Base-by-base conservation (phyloP, 2,113 vertebrate genomes). In the Dermatemys mawii region DNA sequence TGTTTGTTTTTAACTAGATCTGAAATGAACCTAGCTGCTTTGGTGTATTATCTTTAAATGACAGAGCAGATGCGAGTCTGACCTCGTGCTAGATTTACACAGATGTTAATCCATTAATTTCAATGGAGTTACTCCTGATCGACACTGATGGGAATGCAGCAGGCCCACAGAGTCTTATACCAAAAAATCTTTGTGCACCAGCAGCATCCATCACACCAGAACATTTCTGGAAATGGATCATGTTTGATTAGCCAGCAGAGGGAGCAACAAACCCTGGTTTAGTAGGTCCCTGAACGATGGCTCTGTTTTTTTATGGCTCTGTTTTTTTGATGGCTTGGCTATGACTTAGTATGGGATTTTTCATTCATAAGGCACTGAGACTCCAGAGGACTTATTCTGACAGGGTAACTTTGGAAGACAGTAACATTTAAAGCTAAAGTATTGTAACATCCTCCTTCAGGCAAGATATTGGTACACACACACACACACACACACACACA, bases 1-100 rank as follows among this genome's bases (percentile, higher is more conserved):
- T 86, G 91, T n/a, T 87, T 93, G 63, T 51, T 73, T 97, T 91
- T 89, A 93, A 84, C 92, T 87, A 73, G 86, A 76, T 87, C 84
- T 82, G 88, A 93, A 96, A 81, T 29, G 51, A 75, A 57, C 73
- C 95, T 84, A 73, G 86, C 95, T 86, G 79, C 90, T 81, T 75
- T 78, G 26, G n/a, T 63, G 50, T 53, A 32, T 80, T 76, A 82
- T 51, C 94, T 92, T 81, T 78, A 41, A 44, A 44, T 81, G 85
- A 83, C 41, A 88, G 0, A 1, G 50, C 44, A 78, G 2, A 0
- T 1, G 6, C 21, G 86, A n/a, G 49, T 91, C 93, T 94, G 87
- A 78, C 87, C 88, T 87, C 87, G n/a, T 78, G 88, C 73, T 5
- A 75, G 83, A 78, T 93, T 83, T 87, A 1, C 53, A 81, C 60